A percentile compares a stretch with the other conserved stretches of the same genome.
Evolutionary conservation across 2,888 invertebrate species (phyloP).

Genomic region (Odontomyia ornata): DNA sequence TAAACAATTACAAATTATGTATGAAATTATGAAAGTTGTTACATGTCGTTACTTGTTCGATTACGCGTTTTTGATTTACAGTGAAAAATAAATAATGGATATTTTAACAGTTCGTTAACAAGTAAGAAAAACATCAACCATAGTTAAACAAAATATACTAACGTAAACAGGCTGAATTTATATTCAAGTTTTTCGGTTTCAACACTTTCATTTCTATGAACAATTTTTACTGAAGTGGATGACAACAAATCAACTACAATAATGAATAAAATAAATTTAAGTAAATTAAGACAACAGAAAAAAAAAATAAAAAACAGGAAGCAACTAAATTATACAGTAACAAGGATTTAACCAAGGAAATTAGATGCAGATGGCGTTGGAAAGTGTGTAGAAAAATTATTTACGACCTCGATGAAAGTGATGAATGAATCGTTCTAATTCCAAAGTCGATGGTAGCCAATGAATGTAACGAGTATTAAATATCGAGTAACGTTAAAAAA

Average conservation of each 20-base stretch:
- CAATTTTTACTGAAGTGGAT: background rate
- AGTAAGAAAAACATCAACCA: too few species aligned
- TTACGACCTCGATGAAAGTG: background rate
- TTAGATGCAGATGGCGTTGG: background rate
- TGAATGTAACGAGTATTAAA: background rate
- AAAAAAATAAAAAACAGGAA: background rate
- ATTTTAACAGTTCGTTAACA: background rate
- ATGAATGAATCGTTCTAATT: background rate
- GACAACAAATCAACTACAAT: background rate
- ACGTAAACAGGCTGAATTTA: background rate
- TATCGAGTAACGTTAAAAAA: background rate
- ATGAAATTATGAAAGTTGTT: background rate
- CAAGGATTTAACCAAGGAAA: background rate
- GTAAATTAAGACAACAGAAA: background rate
- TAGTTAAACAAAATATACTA: background rate
- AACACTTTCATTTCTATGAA: background rate
- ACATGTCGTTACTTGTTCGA: constrained; percentile 5
- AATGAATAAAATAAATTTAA: background rate
- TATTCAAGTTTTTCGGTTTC: background rate
- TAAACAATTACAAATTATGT: background rate
- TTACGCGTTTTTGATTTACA: background rate
- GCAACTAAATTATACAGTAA: background rate
- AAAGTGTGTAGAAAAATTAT: background rate
- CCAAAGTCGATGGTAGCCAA: background rate
- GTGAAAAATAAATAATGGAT: background rate